Conservation (phyloP, 2,888 invertebrate species). For the Adelognathus sp. region DNA sequence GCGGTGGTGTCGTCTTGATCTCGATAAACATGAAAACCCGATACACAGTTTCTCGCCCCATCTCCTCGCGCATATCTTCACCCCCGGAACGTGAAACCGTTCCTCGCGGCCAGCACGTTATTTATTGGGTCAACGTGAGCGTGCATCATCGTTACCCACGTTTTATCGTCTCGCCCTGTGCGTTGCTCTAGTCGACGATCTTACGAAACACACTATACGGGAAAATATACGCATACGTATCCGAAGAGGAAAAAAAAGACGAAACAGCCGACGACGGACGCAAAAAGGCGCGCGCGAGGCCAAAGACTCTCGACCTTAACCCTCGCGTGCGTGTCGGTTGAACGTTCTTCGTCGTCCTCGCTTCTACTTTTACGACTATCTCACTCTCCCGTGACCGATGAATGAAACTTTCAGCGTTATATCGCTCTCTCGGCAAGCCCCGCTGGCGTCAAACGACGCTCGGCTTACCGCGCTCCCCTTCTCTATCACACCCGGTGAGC, state of each 20-base stretch:
- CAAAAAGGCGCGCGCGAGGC: too few species aligned
- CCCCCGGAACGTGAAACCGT: conserved; percentile 25
- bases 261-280: too few species aligned
- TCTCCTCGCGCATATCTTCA: too few species aligned
- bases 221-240: conserved; percentile 7
- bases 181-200: background rate
- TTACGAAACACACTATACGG: background rate
- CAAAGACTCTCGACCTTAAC: conserved; percentile 10
- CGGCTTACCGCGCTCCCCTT: background rate
- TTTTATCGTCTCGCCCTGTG: conserved; percentile 16
- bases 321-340: background rate
- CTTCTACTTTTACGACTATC: background rate
- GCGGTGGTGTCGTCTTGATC: background rate
- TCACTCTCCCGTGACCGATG: background rate
- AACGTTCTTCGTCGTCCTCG: background rate
- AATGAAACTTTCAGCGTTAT: conserved; percentile 38
- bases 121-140: conserved; percentile 32
- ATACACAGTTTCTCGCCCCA: conserved; percentile 13
- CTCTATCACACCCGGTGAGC: conserved; percentile 2
- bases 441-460: background rate
- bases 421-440: background rate
- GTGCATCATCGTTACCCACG: conserved; percentile 27
- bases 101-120: background rate
- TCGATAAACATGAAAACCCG: background rate
- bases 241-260: background rate